phyloP scores from a whole-genome alignment of 2,113 vertebrate species.

The Gallinago jamesoni region DNA sequence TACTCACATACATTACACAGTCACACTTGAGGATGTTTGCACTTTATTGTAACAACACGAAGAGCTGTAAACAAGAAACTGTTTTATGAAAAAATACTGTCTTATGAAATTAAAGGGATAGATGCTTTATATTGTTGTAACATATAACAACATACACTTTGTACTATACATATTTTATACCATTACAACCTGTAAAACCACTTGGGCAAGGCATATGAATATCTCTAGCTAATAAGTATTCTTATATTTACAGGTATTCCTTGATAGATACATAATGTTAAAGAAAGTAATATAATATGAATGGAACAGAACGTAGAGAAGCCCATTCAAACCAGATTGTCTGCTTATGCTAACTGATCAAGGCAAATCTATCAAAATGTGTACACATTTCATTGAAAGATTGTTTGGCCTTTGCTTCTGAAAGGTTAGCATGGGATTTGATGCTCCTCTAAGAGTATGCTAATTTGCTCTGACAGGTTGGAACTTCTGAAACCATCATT shows the following conservation, averaged over 20 bases:
- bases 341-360: background rate
- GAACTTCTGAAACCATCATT: background rate
- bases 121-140: background rate
- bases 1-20: background rate
- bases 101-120: background rate
- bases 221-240: background rate
- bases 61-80: background rate
- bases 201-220: background rate
- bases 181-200: background rate
- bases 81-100: background rate
- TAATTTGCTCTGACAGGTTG: background rate
- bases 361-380: background rate
- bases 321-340: background rate
- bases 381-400: background rate
- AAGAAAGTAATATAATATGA: background rate
- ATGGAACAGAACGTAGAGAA: background rate
- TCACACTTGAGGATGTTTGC: background rate
- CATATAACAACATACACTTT: background rate
- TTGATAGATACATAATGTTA: background rate
- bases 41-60: background rate
- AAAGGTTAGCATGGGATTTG: background rate
- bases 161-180: background rate
- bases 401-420: background rate
- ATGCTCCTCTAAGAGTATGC: background rate
- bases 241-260: background rate